A percentile compares a stretch with the other conserved stretches of the same genome.
Evolutionary conservation across 2,888 invertebrate genomes (phyloP).

Genomic region (Eilema caniola): DNA sequence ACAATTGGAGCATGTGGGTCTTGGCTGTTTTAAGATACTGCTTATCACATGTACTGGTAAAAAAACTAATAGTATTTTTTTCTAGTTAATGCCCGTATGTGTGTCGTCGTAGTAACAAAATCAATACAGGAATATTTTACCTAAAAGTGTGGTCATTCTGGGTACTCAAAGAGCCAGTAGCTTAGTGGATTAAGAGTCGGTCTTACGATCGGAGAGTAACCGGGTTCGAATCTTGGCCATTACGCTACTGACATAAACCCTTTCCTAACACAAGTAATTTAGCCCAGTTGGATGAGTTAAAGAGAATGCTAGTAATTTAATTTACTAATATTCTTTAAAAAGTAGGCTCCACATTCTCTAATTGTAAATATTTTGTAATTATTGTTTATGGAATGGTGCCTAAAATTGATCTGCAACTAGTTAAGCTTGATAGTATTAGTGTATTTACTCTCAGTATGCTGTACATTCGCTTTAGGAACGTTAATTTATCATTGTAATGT

Average conservation of each 20-base stretch:
- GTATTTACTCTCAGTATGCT: slow-evolving; percentile 61
- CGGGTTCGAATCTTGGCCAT: too few species aligned
- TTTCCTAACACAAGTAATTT: too few species aligned
- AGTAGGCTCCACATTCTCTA: slow-evolving; percentile 4
- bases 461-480: slow-evolving; percentile 78
- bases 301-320: too few species aligned
- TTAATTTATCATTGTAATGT: slow-evolving; percentile 83
- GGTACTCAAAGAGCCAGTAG: neutral
- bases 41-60: neutral
- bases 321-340: too few species aligned
- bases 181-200: too few species aligned
- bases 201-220: too few species aligned
- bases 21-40: neutral
- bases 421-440: slow-evolving; percentile 62
- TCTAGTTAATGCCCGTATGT: neutral
- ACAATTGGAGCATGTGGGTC: slow-evolving; percentile 27
- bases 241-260: too few species aligned
- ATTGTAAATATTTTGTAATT: slow-evolving; percentile 49
- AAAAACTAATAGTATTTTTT: neutral
- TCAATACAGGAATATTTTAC: neutral
- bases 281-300: too few species aligned
- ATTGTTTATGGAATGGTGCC: slow-evolving; percentile 74
- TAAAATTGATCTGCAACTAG: slow-evolving; percentile 78
- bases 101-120: neutral
- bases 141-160: neutral